Evolutionary conservation across 2,888 invertebrate species (phyloP), one percentile per base, ranked within the genome.

Genomic region (Lissocephala sabroskyi): DNA sequence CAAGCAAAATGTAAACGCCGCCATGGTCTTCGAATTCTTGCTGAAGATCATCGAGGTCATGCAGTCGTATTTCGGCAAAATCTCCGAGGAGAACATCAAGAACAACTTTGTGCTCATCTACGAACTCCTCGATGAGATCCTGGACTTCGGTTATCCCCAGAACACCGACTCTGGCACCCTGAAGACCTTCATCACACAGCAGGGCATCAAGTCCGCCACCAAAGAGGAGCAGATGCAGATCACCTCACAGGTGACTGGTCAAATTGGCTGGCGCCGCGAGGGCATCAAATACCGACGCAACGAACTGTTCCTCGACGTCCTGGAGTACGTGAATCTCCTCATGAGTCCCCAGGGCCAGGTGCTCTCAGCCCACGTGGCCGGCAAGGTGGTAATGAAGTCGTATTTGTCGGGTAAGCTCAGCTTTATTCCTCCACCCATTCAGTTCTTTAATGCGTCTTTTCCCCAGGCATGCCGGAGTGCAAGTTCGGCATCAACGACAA

Each of bases 281-380:
- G 99, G 98, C 37, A 99, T 99, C 74, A 99, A 99, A 85, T 99
- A 99, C 84, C 89, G 99, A 39, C 90, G 99, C 40, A 99, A 99
- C 82, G 99, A 99, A 84, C 87, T 99, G 3, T 99, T 99, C 88
- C 87, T 99, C 9, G 99, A 99, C 84, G 99, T 99, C 10, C 87
- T 99, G 65, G 99, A 99, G 85, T 98, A 97, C 85, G 98, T 99
- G 62, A 99, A 99, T 87, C 87, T 99, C 51, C 88, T 99, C 40
- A 99, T 99, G 99, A 98, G 98, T 26, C 98, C 98, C 1, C 99
- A 99, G 89, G 96, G 97, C 46, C 98, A 99, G 87, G 98, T 99
- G 19, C 86, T 99, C 48, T 98, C 98, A 11, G 98, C 99, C 39
- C 99, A 99, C 81, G 99, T 99, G 30, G 99, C 99, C 18, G 99